phyloP scores from a whole-genome alignment of 2,797 vertebrate species.

The Chaunax sp. region DNA sequence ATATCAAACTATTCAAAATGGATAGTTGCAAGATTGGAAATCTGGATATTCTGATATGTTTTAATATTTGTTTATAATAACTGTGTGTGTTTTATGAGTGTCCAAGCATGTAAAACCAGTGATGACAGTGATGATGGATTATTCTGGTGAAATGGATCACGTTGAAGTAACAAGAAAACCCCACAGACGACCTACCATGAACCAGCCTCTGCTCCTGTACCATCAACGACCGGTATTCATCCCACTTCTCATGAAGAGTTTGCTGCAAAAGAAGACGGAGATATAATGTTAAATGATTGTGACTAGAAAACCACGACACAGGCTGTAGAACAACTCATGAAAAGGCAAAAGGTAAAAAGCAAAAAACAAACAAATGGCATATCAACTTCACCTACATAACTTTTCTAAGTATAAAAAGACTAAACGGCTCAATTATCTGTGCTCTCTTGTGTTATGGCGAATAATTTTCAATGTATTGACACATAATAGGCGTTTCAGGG shows the following conservation, averaged over 20 bases:
- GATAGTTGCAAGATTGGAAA: too few relatives aligned
- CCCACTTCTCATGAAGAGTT: constrained; percentile 97
- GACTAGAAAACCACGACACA: background rate
- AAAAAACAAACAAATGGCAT: background rate
- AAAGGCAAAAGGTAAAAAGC: too few relatives aligned
- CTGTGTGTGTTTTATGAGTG: background rate
- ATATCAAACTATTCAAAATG: too few relatives aligned
- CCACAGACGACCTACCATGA: constrained; percentile 83
- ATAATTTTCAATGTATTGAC: background rate
- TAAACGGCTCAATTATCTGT: too few relatives aligned
- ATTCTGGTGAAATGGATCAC: background rate
- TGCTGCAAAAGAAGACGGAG: constrained; percentile 80
- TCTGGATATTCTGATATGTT: too few relatives aligned
- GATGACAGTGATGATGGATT: too few relatives aligned
- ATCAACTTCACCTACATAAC: background rate
- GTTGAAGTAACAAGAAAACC: background rate
- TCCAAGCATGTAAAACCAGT: background rate
- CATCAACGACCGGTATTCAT: constrained; percentile 94
- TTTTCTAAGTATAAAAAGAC: too few relatives aligned
- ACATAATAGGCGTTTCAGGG: too few relatives aligned
- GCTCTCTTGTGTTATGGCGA: too few relatives aligned
- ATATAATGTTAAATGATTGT: background rate
- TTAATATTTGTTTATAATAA: too few relatives aligned
- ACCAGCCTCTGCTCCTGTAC: constrained; percentile 94
- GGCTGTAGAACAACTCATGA: too few relatives aligned